phyloP scores from a whole-genome alignment of 2,113 vertebrate species.

The Henicopernis longicauda region DNA sequence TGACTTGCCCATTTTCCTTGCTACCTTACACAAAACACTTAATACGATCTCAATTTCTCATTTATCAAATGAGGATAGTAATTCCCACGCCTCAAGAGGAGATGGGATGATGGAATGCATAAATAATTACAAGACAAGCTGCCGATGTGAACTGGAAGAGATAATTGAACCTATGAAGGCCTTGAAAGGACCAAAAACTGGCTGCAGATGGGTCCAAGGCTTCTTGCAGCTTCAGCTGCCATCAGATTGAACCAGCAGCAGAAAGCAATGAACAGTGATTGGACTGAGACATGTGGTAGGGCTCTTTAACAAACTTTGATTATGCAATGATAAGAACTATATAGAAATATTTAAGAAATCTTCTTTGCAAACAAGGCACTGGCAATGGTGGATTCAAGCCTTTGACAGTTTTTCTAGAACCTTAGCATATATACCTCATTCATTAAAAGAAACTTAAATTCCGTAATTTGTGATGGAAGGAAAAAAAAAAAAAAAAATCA shows the following conservation, averaged over 20 bases:
- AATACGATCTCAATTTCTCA: accelerated
- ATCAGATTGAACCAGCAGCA: neutral
- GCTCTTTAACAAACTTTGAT: neutral
- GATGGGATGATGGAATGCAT: neutral
- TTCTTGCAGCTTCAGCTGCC: neutral
- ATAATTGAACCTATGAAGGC: neutral
- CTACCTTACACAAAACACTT: neutral
- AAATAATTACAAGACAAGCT: neutral
- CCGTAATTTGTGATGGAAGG: neutral
- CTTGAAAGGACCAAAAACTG: neutral
- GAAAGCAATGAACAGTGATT: neutral
- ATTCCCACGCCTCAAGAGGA: neutral
- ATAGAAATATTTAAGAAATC: neutral
- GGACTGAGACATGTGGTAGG: accelerated
- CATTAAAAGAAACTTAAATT: neutral
- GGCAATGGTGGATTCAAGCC: neutral
- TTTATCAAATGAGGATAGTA: neutral
- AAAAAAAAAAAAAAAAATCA: neutral
- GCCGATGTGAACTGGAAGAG: accelerated
- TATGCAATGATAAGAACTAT: neutral
- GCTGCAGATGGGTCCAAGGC: neutral
- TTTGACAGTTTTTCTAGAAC: neutral
- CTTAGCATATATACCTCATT: neutral
- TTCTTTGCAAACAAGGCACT: neutral
- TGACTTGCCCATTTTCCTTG: neutral